Base-by-base conservation (phyloP, 2,888 invertebrate species). In the Plagodis dolabraria region DNA sequence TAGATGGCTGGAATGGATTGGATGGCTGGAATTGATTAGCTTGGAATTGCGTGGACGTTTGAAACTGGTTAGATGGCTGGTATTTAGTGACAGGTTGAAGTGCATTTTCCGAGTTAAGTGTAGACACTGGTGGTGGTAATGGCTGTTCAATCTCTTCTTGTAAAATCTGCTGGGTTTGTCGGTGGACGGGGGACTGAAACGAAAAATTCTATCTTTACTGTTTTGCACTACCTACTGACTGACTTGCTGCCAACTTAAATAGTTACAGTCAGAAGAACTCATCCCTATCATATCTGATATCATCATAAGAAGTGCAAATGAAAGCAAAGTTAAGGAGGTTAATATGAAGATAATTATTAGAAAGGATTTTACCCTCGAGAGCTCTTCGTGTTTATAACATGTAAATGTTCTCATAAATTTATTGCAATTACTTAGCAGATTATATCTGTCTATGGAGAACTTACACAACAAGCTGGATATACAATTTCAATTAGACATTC, bases 111-210 rank as follows among this genome's bases (percentile, higher is more conserved):
- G 47, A 22, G 40, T 50, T 47, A 33, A 33, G 54, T 22, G 59
- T 46, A 33, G 68, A 52, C 57, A 66, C 45, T 51, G 60, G 57
- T 40, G 59, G 67, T 65, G 67, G 57, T 47, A 12, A 70, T 63
- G 65, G 72, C 60, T 73, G 77, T 55, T 64, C 64, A 34, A 54
- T 60, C 73, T 85, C 85, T 72, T 89, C 88, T 75, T 82, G 82
- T 9, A 82, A 64, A 7, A 78, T 77, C 42, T 67, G 65, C 22
- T 69, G 67, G 2, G 69, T 65, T 56, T 65, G 61, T 7, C 64
- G 61, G 69, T 82, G 84, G 53, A 74, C 75, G 40, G 86, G 89
- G 43, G 89, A 86, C 90, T 83, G 64, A 7, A 73, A 69, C 45
- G 35, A 9, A 50, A 52, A 9, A 33, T 12, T 53, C 2, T 44